Evolutionary conservation across 1,140 invertebrate species (phyloP), one percentile per base, ranked within the genome.

Genomic region (Bilobella aurantiaca): DNA sequence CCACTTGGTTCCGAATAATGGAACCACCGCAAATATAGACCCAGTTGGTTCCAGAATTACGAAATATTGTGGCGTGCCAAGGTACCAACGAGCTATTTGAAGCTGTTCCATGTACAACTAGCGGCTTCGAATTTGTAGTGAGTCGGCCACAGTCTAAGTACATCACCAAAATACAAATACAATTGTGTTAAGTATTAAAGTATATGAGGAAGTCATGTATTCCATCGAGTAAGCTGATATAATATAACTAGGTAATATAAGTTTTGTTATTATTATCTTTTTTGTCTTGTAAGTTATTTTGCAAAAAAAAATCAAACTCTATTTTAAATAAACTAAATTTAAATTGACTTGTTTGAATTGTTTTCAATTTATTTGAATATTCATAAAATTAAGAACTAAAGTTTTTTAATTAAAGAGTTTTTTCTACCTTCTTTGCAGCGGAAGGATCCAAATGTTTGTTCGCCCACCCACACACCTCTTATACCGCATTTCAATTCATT

Each of bases 61-160:
- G 3, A 23, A 42, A 62, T 42, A 62, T 62, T 12, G 59, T 62
- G 3, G 59, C 59, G 28, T 62, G 59, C 59, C 59, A 62, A 8
- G 59, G 59, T 34, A 31, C 37, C 3, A 37, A 18, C 3, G 59
- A 8, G 18, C 29, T 8, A 25, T 62, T 62, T 3, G 59, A 3
- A 12, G 59, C 3, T 3, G 25, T 23, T 8, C 59, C 59, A 28
- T 34, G 3, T 3, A 62, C 14, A 46, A 62, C 30, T 5, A 62
- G 34, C 46, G 59, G 59, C 14, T 37, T 31, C 3, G 59, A 3
- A 31, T 62, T 62, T 37, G 21, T 46, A 23, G 37, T 23, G 5
- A 27, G 14, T 25, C 21, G 3, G 5, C 59, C 59, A 46, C 59
- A 62, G 14, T 62, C 59, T 62, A 32, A n/a, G n/a, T n/a, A n/a